These are phyloP conservation scores for Saguinus midas DNA, from an alignment of 2,113 vertebrate species.

Conservation along the genomic window DNA sequence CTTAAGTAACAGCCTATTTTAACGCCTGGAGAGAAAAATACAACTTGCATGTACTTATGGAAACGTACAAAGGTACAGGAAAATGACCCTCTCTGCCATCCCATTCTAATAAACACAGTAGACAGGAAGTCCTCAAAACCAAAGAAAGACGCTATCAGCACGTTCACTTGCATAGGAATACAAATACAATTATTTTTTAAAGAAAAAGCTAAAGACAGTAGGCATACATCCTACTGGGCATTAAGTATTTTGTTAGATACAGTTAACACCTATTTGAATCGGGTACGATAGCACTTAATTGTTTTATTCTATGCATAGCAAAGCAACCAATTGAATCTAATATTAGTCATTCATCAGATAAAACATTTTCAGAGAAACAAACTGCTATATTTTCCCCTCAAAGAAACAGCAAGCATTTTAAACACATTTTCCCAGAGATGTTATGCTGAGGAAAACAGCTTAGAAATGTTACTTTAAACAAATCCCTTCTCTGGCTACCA, in stretches of 20 bases:
- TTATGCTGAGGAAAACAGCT: conserved; percentile 52
- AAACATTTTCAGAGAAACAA: conserved; percentile 63
- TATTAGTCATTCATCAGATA: conserved; percentile 63
- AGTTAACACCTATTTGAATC: not conserved
- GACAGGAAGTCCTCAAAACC: not conserved
- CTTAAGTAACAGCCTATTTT: not conserved
- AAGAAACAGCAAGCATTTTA: conserved; percentile 48
- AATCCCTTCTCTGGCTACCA: conserved; percentile 48
- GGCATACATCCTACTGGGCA: not conserved
- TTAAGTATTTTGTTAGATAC: rapidly evolving
- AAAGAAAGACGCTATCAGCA: not conserved
- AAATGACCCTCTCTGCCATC: not conserved
- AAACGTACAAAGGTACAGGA: not conserved
- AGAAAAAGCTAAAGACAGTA: not conserved
- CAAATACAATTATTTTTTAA: not conserved
- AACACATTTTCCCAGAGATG: conserved; percentile 36
- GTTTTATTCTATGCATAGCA: conserved; percentile 22
- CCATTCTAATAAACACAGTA: not conserved
- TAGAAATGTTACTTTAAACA: conserved; percentile 68
- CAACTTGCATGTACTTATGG: not conserved
- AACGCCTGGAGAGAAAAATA: not conserved
- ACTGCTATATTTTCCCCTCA: conserved; percentile 51
- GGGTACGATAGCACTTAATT: not conserved
- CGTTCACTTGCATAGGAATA: rapidly evolving
- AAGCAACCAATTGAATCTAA: conserved; percentile 67